phyloP scores from a whole-genome alignment of 2,113 vertebrate genomes.

The Takifugu bimaculatus region DNA sequence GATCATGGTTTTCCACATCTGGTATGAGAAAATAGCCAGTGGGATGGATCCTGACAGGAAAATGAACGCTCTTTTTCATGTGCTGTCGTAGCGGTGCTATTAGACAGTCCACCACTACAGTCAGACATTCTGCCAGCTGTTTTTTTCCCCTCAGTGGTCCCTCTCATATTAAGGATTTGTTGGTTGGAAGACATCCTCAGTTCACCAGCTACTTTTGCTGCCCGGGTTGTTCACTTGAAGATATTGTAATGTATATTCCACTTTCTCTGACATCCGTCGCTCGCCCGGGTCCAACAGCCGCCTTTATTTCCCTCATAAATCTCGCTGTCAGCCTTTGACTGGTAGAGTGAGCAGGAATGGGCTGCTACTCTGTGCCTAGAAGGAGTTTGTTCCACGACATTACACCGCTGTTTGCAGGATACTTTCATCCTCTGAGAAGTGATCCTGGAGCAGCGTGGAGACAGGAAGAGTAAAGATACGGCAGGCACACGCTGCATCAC shows the following conservation, averaged over 20 bases:
- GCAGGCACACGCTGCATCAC: neutral
- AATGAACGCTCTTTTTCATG: slow-evolving; percentile 15
- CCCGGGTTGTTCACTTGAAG: slow-evolving; percentile 9
- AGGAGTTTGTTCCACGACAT: slow-evolving; percentile 73
- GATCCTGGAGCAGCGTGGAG: slow-evolving; percentile 13
- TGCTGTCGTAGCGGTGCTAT: slow-evolving; percentile 7
- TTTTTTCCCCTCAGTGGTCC: slow-evolving; percentile 19
- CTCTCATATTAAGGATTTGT: slow-evolving; percentile 10
- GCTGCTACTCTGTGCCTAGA: slow-evolving; percentile 46
- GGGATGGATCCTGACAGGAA: slow-evolving; percentile 31
- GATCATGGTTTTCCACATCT: slow-evolving; percentile 22
- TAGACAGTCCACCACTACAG: slow-evolving; percentile 12
- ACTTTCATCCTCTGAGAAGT: slow-evolving; percentile 43
- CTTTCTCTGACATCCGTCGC: slow-evolving; percentile 47
- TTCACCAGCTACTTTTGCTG: slow-evolving; percentile 9
- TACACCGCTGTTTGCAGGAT: slow-evolving; percentile 58
- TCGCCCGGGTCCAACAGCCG: slow-evolving; percentile 48
- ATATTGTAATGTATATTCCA: slow-evolving; percentile 34
- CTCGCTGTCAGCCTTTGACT: slow-evolving; percentile 52
- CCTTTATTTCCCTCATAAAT: slow-evolving; percentile 67
- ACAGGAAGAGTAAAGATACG: slow-evolving; percentile 13
- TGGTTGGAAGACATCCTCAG: slow-evolving; percentile 1
- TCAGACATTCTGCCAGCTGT: slow-evolving; percentile 30
- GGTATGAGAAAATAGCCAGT: slow-evolving; percentile 21
- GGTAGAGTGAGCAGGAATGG: slow-evolving; percentile 65